Base-by-base conservation (phyloP, 2,888 invertebrate genomes). In the Sisyra terminalis region DNA sequence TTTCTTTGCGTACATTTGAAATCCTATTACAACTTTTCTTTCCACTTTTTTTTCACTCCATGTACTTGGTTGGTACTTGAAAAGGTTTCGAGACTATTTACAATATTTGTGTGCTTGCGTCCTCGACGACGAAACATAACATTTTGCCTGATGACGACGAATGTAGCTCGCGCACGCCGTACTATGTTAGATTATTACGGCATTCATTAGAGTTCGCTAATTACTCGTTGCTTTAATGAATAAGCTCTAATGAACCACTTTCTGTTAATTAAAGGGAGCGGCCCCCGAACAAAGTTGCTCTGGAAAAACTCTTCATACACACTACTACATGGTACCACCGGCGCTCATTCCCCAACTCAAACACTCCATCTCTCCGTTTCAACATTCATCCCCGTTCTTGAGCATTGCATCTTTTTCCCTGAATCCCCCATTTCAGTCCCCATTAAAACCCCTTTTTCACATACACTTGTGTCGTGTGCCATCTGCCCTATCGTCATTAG, bases 191-290 rank as follows among this genome's bases (percentile, higher is more conserved):
- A 77, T 77, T 77, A 77, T 76, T 76, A 76, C 75, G 73, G 76
- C 75, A 77, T 78, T 78, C 77, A 77, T 77, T 80, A 78, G 78
- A 80, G 78, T 78, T 79, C 78, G 78, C 80, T 81, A 80, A 81
- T 81, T 81, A 80, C 79, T 78, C 78, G 78, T 78, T 78, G 78
- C 79, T 79, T 78, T 81, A 81, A 81, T 81, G 80, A 81, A 80
- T 80, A 80, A 80, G 78, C 80, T 78, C 79, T 80, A 81, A 81
- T 81, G 81, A 81, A 81, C 80, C 80, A 80, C 81, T 81, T 80
- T 81, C 78, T 79, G 80, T 80, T 80, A 81, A 81, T 81, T 80
- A 81, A 80, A 81, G 79, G 74, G 78, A 66, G 69, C 70, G 66
- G 66, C 59, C 57, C 18, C 37, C 16, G 17, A 37, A 11, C 16